Base-by-base conservation (phyloP, 2,113 vertebrate species). In the Suricata suricatta region DNA sequence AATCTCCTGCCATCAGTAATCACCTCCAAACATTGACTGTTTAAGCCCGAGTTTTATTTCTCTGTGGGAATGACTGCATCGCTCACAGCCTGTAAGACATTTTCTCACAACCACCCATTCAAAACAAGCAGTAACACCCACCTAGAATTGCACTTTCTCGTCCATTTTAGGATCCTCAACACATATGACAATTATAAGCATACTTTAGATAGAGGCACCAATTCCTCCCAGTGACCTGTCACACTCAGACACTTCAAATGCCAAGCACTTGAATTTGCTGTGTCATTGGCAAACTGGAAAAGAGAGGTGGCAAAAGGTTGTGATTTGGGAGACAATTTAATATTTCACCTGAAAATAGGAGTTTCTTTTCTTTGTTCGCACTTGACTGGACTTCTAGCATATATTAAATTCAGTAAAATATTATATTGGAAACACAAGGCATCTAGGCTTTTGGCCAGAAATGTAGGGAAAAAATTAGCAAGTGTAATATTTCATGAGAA, bases 401-500 rank as follows among this genome's bases (percentile, higher is more conserved):
- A 63, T 79, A 91, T 54, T 57, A 83, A 54, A 15, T 38, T 31
- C 47, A 93, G 50, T 76, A 91, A 97, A 94, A 96, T 64, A 60
- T 76, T 90, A 72, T 90, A 96, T 96, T 97, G n/a, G 50, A 96
- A 97, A 96, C 92, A 94, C 57, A 96, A 97, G 84, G 47, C 84
- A 85, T 91, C 88, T 74, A 95, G 88, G 94, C 57, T 88, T 93
- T 68, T 82, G 57, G 93, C 98, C 96, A 97, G 92, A 95, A 88
- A 85, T 21, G 33, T 88, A 88, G 93, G 88, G 88, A 79, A 84
- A 88, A 93, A 96, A 79, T 90, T 96, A 97, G 97, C 84, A 94
- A 85, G 66, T 35, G 14, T 96, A 94, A 54, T 94, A 96, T 88
- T 98, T 97, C 94, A 96, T 95, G 90, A 76, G 47, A 97, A 96